Evolutionary conservation across 2,797 vertebrate genomes (phyloP).

Genomic region (Sebastes flavidus): DNA sequence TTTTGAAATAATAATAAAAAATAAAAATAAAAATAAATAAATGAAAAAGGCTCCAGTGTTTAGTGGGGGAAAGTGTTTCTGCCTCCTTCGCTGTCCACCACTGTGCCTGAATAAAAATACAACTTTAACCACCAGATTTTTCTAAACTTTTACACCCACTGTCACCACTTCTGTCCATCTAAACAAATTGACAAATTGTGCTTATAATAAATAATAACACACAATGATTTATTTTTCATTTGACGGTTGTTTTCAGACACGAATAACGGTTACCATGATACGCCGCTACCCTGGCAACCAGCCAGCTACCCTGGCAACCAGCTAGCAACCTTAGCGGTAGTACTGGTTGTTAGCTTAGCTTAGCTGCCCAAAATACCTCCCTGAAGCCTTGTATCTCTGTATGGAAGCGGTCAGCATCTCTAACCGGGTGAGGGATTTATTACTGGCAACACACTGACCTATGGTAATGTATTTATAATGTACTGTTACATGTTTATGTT

Average conservation of each 20-base stretch:
- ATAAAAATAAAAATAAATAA: too few species aligned
- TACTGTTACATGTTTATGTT: neutral
- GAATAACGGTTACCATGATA: neutral
- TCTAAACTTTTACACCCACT: fast-evolving
- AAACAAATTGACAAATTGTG: fast-evolving
- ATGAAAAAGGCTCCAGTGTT: neutral
- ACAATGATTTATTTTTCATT: fast-evolving
- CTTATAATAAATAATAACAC: neutral
- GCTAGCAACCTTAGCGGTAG: neutral
- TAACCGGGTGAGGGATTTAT: conserved; percentile 32
- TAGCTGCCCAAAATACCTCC: conserved; percentile 52
- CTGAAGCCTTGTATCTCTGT: conserved; percentile 55
- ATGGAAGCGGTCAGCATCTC: conserved; percentile 59
- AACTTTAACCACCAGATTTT: neutral
- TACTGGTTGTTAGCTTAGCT: neutral
- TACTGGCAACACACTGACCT: neutral
- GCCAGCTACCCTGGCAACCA: conserved; percentile 10
- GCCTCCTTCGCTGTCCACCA: conserved; percentile 52
- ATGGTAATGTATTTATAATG: neutral
- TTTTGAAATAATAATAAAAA: too few species aligned
- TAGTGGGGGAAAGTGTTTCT: conserved; percentile 27
- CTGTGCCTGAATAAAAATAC: conserved; percentile 56
- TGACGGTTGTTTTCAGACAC: neutral
- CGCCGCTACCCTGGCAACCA: neutral
- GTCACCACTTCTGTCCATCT: fast-evolving